Percentiles rank a stretch among this genome's conserved stretches.
phyloP scores from a whole-genome alignment of 2,888 invertebrate species.

The Lysandra bellargus region DNA sequence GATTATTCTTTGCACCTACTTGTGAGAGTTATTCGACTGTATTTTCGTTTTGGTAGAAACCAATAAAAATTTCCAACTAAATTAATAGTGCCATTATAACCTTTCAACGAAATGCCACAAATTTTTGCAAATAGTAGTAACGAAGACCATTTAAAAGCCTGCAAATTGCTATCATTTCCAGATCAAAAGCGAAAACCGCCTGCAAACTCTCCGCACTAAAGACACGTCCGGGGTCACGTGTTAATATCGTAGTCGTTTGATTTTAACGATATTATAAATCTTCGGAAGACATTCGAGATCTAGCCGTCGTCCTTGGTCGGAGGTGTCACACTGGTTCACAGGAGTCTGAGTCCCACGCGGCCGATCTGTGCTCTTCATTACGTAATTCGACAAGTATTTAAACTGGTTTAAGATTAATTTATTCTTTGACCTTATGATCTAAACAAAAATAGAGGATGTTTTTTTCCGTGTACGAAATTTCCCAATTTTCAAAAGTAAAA shows the following conservation, averaged over 20 bases:
- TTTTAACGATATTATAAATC: slow-evolving; percentile 51
- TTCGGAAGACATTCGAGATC: slow-evolving; percentile 47
- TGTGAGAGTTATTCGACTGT: no score
- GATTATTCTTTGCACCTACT: no score
- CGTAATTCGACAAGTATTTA: slow-evolving; percentile 56
- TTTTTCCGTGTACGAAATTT: background rate
- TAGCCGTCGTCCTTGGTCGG: slow-evolving; percentile 58
- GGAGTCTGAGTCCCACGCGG: slow-evolving; percentile 56
- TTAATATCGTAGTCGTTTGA: slow-evolving; percentile 4
- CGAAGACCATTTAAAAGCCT: background rate
- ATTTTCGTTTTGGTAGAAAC: no score
- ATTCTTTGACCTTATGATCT: slow-evolving; percentile 50
- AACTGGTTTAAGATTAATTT: slow-evolving; percentile 60
- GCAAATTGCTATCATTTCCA: slow-evolving; percentile 2
- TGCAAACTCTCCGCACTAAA: background rate
- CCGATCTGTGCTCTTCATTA: slow-evolving; percentile 57
- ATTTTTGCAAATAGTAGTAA: background rate
- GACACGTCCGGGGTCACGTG: slow-evolving; percentile 18
- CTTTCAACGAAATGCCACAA: background rate
- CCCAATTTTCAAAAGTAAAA: background rate
- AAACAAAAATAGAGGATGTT: slow-evolving; percentile 33
- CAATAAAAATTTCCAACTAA: background rate
- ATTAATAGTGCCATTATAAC: background rate
- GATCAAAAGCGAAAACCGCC: slow-evolving; percentile 18
- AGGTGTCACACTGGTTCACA: slow-evolving; percentile 53